A percentile compares a stretch with the other conserved stretches of the same genome.
Evolutionary conservation across 2,888 invertebrate genomes (phyloP).

Genomic region (Lobophora halterata): DNA sequence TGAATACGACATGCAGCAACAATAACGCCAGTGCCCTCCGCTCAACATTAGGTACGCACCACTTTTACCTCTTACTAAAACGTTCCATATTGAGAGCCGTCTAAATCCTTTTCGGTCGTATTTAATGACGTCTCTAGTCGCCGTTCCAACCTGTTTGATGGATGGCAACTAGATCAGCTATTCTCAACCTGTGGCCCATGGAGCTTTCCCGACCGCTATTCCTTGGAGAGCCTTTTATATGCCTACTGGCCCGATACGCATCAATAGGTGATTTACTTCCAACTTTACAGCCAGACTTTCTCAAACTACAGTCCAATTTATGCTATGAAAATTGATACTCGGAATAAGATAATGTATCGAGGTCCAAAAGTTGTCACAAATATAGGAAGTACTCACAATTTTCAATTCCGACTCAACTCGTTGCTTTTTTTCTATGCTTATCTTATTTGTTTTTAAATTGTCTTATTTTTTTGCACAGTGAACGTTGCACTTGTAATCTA

Average conservation of each 20-base stretch:
- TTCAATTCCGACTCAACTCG: no score
- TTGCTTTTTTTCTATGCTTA: no score
- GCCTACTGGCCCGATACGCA: conserved; percentile 6
- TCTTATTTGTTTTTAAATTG: no score
- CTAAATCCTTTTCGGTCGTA: conserved; percentile 73
- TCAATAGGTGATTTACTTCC: conserved; percentile 7
- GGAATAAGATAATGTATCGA: no score
- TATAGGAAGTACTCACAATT: no score
- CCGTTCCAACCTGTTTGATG: conserved; percentile 62
- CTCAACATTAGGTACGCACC: conserved; percentile 31
- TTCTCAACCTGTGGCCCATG: conserved; percentile 15
- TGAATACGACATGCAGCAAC: conserved; percentile 16
- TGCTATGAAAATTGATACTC: no score
- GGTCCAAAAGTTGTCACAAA: no score
- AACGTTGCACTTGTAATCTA: no score
- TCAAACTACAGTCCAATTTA: conserved; percentile 3
- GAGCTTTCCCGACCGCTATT: conserved; percentile 3
- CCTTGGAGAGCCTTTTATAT: neutral
- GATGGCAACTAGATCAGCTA: conserved; percentile 46
- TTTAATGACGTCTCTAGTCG: conserved; percentile 68
- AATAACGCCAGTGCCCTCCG: conserved; percentile 14
- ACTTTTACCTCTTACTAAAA: conserved; percentile 60
- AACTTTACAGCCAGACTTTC: neutral
- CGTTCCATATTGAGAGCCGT: conserved; percentile 64
- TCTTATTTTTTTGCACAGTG: no score